phyloP scores from a whole-genome alignment of 2,888 invertebrate species.

The Yponomeuta malinellus region DNA sequence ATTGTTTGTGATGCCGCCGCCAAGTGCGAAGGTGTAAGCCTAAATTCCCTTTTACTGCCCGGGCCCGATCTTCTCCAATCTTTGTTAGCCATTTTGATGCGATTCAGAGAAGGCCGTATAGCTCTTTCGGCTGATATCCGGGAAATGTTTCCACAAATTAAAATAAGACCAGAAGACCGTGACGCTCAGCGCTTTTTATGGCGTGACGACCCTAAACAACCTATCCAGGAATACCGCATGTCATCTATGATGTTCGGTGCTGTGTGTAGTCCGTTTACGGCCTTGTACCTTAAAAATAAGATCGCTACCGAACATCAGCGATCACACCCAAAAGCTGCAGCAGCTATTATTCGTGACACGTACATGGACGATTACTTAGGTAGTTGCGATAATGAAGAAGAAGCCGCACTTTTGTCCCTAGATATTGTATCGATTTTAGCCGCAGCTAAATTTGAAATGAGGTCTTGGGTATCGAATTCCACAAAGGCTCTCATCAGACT shows the following conservation, averaged over 20 bases:
- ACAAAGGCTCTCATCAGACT: no score
- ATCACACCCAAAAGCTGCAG: no score
- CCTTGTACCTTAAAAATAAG: conserved; percentile 29
- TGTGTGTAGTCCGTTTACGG: conserved; percentile 29
- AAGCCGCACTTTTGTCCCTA: no score
- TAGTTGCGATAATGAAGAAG: background rate
- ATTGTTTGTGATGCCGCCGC: conserved; percentile 31
- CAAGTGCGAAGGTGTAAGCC: conserved; percentile 20
- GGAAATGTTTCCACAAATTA: conserved; percentile 20
- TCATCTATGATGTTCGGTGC: conserved; percentile 25
- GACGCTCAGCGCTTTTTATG: conserved; percentile 20
- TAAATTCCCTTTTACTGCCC: conserved; percentile 29
- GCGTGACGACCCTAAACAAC: background rate
- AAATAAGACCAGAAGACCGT: conserved; percentile 16
- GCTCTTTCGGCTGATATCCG: conserved; percentile 16
- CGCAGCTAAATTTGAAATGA: no score
- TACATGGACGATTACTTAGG: conserved; percentile 7
- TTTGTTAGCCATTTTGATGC: conserved; percentile 24
- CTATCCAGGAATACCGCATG: conserved; percentile 10
- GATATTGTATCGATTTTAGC: no score
- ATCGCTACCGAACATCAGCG: conserved; percentile 19
- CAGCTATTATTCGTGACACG: background rate
- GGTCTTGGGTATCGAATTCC: no score
- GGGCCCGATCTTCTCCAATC: conserved; percentile 33
- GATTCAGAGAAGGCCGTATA: conserved; percentile 14